Evolutionary conservation across 2,113 vertebrate genomes (phyloP).

Genomic region (Dasyurus viverrinus): DNA sequence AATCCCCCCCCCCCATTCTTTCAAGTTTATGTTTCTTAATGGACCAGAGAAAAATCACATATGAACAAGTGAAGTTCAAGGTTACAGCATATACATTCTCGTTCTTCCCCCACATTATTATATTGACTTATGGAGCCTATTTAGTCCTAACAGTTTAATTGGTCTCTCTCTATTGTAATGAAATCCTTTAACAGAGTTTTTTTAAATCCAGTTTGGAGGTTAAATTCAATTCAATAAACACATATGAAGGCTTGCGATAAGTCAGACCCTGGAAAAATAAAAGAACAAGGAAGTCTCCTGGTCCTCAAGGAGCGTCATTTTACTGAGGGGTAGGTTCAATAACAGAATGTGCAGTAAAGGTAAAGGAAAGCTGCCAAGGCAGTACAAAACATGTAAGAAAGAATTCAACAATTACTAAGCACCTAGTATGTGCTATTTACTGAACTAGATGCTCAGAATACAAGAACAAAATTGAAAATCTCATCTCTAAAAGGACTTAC

Average conservation of each 20-base stretch:
- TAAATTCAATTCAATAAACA: background rate
- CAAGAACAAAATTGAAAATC: background rate
- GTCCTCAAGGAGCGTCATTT: background rate
- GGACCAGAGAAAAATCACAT: background rate
- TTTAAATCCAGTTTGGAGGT: slow-evolving; percentile 12
- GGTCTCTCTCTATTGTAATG: background rate
- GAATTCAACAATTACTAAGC: background rate
- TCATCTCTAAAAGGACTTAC: background rate
- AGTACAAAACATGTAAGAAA: background rate
- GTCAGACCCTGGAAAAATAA: background rate
- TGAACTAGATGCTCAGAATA: background rate
- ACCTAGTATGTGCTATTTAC: background rate
- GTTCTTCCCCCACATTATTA: background rate
- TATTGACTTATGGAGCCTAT: background rate
- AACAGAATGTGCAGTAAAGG: background rate
- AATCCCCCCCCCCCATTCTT: background rate
- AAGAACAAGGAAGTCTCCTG: background rate
- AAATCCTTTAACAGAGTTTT: slow-evolving; percentile 2
- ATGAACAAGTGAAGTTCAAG: background rate
- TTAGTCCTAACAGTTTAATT: slow-evolving; percentile 1
- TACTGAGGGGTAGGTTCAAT: background rate
- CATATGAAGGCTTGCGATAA: background rate
- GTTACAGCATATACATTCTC: slow-evolving; percentile 30
- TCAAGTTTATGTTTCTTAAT: slow-evolving; percentile 61
- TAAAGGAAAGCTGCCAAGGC: background rate